These are phyloP conservation scores for Endotricha flammealis DNA, from an alignment of 2,888 invertebrate species.

Conservation along the genomic window DNA sequence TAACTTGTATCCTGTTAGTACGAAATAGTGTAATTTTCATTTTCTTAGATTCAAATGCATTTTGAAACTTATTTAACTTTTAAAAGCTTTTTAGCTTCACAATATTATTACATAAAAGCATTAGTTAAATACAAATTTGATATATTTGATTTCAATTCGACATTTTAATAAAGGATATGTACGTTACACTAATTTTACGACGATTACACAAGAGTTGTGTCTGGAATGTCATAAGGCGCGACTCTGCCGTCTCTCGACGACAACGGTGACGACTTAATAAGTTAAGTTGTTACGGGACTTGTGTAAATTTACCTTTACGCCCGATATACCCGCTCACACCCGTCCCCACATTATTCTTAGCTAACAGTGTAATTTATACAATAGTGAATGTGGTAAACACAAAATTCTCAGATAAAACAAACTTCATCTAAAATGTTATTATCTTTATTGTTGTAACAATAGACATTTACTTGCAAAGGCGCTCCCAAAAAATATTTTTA, in stretches of 20 bases:
- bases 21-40: not conserved
- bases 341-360: conserved; percentile 65
- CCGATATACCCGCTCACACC: conserved; percentile 56
- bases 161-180: not conserved
- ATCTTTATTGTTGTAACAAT: no score
- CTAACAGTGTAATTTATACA: conserved; percentile 68
- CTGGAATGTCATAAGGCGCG: conserved; percentile 54
- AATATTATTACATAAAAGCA: not conserved
- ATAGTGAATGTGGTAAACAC: conserved; percentile 43
- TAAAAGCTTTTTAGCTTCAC: not conserved
- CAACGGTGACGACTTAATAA: conserved; percentile 69
- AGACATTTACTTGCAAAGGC: no score
- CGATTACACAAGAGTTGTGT: conserved; percentile 16
- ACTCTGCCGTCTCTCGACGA: conserved; percentile 37
- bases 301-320: conserved; percentile 75
- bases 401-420: conserved; percentile 2
- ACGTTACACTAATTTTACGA: conserved; percentile 13
- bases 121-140: not conserved
- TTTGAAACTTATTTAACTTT: not conserved
- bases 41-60: not conserved
- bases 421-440: not conserved
- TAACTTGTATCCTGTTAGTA: conserved; percentile 13
- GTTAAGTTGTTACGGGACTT: conserved; percentile 66
- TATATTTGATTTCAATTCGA: no score
- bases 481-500: no score